Evolutionary conservation across 2,113 vertebrate genomes (phyloP).

Genomic region (Cyphomyrus plagiostoma): DNA sequence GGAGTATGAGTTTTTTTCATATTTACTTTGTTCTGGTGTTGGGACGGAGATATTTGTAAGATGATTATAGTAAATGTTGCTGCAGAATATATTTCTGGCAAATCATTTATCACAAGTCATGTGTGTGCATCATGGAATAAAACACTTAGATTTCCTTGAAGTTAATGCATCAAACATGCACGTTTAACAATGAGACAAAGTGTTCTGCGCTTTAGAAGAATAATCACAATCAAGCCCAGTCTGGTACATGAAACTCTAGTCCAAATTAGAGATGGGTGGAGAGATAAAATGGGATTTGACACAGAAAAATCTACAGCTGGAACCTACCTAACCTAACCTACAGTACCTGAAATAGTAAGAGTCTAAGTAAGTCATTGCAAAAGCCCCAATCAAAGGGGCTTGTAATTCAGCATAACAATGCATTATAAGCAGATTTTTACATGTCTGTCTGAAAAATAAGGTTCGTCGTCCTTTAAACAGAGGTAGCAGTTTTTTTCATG

Average conservation of each 20-base stretch:
- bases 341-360: background rate
- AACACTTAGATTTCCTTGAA: background rate
- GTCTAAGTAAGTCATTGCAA: background rate
- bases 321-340: background rate
- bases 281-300: background rate
- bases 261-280: background rate
- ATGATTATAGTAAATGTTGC: background rate
- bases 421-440: background rate
- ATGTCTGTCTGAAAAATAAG: background rate
- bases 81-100: background rate
- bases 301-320: background rate
- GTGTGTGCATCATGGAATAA: background rate
- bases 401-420: background rate
- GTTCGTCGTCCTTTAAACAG: background rate
- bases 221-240: background rate
- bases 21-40: conserved; percentile 1
- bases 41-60: background rate
- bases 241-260: background rate
- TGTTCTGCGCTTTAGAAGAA: background rate
- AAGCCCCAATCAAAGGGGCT: background rate
- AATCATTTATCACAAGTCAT: background rate
- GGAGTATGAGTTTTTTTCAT: background rate
- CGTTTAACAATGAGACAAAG: background rate
- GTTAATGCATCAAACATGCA: background rate
- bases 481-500: background rate